Conservation (phyloP, 1,140 invertebrate genomes). For the Hydropsyche tenuis region DNA sequence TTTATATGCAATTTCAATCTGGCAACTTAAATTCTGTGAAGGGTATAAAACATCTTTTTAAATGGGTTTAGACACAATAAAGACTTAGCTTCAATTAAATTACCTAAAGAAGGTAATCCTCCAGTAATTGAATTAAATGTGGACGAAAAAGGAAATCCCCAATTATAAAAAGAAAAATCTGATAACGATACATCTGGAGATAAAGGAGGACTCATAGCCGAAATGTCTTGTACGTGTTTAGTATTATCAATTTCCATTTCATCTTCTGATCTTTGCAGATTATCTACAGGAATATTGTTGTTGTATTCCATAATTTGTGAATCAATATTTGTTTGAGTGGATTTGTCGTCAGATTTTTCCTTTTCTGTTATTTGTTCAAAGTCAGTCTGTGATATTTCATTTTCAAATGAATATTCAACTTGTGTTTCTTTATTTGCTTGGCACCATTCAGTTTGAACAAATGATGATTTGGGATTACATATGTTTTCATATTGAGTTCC, state of each 20-base stretch:
- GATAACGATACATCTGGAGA: slow-evolving; percentile 53
- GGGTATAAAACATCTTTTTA: too few species aligned
- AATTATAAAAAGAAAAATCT: slow-evolving; percentile 52
- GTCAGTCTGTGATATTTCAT: neutral
- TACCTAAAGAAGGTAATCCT: slow-evolving; percentile 61
- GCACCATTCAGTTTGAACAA: neutral
- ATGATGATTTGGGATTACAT: neutral
- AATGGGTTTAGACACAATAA: too few species aligned
- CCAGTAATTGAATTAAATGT: slow-evolving; percentile 60
- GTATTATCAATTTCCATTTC: neutral
- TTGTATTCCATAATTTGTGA: too few species aligned
- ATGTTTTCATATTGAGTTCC: slow-evolving; percentile 51
- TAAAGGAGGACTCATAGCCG: slow-evolving; percentile 59
- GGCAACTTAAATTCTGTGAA: too few species aligned
- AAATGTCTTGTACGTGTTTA: neutral
- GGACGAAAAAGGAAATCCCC: slow-evolving; percentile 56
- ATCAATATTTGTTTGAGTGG: neutral
- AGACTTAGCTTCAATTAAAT: slow-evolving; percentile 3
- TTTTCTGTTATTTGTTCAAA: neutral
- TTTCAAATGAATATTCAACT: neutral
- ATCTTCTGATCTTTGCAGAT: neutral
- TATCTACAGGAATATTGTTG: too few species aligned
- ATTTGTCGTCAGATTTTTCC: neutral
- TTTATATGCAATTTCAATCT: too few species aligned
- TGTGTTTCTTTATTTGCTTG: neutral